Evolutionary conservation across 2,888 invertebrate species (phyloP).

Genomic region (Drosophila subquinaria): DNA sequence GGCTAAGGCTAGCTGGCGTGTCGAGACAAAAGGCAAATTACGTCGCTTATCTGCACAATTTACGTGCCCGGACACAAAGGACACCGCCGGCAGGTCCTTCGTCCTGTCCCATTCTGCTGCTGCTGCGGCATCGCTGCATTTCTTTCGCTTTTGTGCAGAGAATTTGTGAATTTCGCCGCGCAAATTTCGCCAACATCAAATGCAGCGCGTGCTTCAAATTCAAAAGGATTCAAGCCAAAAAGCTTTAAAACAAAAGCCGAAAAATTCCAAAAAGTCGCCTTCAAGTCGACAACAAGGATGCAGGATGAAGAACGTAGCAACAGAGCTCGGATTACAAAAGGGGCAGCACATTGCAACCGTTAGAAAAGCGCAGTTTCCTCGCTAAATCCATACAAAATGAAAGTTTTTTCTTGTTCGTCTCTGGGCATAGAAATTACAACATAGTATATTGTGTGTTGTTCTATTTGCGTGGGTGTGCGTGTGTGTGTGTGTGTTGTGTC

Average conservation of each 20-base stretch:
- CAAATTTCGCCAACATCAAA: conserved; percentile 73
- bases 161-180: conserved; percentile 67
- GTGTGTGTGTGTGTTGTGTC: conserved; percentile 4
- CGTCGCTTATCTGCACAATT: conserved; percentile 63
- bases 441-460: conserved; percentile 39
- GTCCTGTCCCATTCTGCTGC: neutral
- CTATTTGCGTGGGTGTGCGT: neutral
- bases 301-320: conserved; percentile 14
- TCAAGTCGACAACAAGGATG: conserved; percentile 44
- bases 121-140: conserved; percentile 52
- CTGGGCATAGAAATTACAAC: conserved; percentile 56
- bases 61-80: conserved; percentile 59
- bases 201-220: conserved; percentile 68
- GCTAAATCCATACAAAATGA: conserved; percentile 63
- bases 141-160: conserved; percentile 61
- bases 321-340: conserved; percentile 36
- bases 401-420: conserved; percentile 54
- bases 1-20: conserved; percentile 33
- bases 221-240: conserved; percentile 68
- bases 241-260: conserved; percentile 64
- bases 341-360: conserved; percentile 37
- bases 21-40: conserved; percentile 63
- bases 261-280: conserved; percentile 56
- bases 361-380: conserved; percentile 47
- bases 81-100: conserved; percentile 37